phyloP scores from a whole-genome alignment of 2,888 invertebrate species.

The Noctua comes region DNA sequence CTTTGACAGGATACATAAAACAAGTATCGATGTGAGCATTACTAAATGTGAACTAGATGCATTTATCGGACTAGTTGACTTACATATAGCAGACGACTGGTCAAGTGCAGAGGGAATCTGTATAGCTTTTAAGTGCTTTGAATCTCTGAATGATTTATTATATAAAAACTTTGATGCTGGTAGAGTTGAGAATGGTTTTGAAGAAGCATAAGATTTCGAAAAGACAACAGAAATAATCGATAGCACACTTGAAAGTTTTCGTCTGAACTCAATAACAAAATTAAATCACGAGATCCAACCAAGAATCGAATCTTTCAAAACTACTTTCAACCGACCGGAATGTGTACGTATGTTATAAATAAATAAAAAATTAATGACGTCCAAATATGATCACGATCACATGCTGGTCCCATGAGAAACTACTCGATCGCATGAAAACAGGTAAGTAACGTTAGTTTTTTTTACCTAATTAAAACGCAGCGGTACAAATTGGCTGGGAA shows the following conservation, averaged over 20 bases:
- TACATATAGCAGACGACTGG: conserved; percentile 37
- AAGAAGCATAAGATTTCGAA: background rate
- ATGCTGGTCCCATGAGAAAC: conserved; percentile 60
- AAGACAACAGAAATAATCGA: background rate
- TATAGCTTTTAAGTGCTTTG: conserved; percentile 30
- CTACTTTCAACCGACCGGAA: conserved; percentile 47
- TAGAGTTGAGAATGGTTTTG: background rate
- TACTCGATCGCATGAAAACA: conserved; percentile 54
- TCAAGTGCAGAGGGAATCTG: conserved; percentile 35
- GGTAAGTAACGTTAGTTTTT: conserved; percentile 60
- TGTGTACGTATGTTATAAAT: conserved; percentile 39
- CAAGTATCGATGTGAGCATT: conserved; percentile 4
- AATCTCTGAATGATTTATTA: background rate
- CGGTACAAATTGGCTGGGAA: conserved; percentile 67
- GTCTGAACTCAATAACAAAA: background rate
- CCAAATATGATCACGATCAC: conserved; percentile 66
- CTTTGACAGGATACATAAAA: conserved; percentile 56
- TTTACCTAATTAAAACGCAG: conserved; percentile 65
- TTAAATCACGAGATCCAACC: conserved; percentile 5
- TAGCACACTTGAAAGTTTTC: background rate
- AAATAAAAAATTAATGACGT: conserved; percentile 62
- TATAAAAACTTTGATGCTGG: background rate
- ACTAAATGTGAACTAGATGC: conserved; percentile 19
- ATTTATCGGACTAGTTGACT: conserved; percentile 39
- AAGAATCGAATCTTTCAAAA: conserved; percentile 20